Evolutionary conservation across 2,888 invertebrate species (phyloP), one percentile per base, ranked within the genome.

Genomic region (Ichneumoninae sp.): DNA sequence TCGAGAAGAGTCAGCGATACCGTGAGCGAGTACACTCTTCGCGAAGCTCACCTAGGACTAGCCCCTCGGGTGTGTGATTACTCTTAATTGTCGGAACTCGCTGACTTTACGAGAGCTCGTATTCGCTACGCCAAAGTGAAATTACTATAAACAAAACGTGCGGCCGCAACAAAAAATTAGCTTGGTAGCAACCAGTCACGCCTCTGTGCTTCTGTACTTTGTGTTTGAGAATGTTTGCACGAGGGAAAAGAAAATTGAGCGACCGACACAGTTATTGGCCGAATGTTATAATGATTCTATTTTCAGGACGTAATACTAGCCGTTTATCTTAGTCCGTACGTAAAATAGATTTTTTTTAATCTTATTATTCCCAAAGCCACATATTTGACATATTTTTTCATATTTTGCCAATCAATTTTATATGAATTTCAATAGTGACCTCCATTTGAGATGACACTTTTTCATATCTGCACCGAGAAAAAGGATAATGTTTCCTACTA

Each of bases 1-100:
- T 75, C 74, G 65, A 52, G 33, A 33, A 33, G 50, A 50, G n/a
- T 65, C 74, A 50, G 40, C 44, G 26, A 54, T 40, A 44, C 57
- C 33, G 74, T 47, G 47, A n/a, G 13, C 33, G 44, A 63, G 65
- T 36, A 30, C 33, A 66, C 22, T 78, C 44, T 36, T 36, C 69
- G 50, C 16, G 8, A 44, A 40, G 71, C 71, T 73, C 47, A 54
- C 74, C 74, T 65, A 75, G 63, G 65, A 73, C 22, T 13, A 26
- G 80, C 85, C 78, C 77, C 83, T 88, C 88, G 87, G 90, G 86
- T 89, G 89, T 88, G 87, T 89, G 91, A 91, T 91, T 90, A 88
- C 89, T 87, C 89, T 89, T 91, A 91, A 91, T 90, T 91, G 88
- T 87, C 86, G 78, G 74, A 81, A 44, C 84, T 71, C 57, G 77